Evolutionary conservation across 2,888 invertebrate species (phyloP).

Genomic region (Orthosia gothica): DNA sequence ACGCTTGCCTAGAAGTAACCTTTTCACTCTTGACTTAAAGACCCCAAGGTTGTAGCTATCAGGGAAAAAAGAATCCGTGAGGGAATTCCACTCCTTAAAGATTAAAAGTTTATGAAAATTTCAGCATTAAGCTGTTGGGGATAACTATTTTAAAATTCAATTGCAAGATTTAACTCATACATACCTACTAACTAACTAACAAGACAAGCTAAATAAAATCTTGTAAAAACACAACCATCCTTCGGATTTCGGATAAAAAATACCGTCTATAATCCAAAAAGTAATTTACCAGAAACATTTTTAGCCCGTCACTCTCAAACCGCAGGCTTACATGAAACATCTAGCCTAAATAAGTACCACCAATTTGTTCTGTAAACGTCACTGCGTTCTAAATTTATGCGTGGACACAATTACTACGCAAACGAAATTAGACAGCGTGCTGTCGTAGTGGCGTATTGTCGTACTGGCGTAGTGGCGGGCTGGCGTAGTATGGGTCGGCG

Average conservation of each 20-base stretch:
- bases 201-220: no score
- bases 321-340: constrained; percentile 8
- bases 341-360: constrained; percentile 48
- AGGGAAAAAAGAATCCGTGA: no score
- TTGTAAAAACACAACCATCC: no score
- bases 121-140: no score
- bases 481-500: neutral
- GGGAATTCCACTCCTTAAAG: no score
- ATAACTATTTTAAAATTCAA: no score
- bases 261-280: neutral
- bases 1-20: no score
- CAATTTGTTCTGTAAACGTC: constrained; percentile 64
- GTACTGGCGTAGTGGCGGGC: constrained; percentile 7
- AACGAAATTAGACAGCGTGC: constrained; percentile 58
- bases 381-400: constrained; percentile 59
- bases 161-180: no score
- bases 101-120: no score
- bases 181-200: no score
- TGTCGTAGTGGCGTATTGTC: constrained; percentile 35
- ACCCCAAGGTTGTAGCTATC: no score
- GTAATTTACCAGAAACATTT: neutral
- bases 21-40: no score
- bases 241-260: neutral
- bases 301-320: constrained; percentile 20
- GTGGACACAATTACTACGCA: constrained; percentile 54